Percentiles rank a stretch among this genome's conserved stretches.
Conservation (phyloP, 2,888 invertebrate species). For the Carpatolechia fugitivella region DNA sequence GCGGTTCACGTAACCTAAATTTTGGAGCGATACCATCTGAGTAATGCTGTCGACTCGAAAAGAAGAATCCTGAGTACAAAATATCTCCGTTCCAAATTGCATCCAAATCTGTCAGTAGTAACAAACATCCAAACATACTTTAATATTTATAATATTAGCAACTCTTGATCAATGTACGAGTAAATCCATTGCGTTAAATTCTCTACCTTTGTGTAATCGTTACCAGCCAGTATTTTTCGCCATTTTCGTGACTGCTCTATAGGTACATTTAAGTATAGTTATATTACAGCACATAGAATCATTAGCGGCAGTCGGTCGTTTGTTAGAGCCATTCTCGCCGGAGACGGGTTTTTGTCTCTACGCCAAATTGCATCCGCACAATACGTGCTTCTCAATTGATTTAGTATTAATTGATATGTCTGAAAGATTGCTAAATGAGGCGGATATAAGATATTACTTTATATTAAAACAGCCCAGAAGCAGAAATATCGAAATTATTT, state of each 20-base stretch:
- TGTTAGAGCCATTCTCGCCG: slow-evolving; percentile 70
- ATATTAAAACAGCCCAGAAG: no score
- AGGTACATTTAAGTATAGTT: slow-evolving; percentile 23
- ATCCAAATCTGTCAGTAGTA: no score
- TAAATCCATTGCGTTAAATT: no score
- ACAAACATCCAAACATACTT: no score
- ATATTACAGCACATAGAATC: slow-evolving; percentile 56
- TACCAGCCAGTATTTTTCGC: neutral
- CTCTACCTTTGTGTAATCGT: neutral
- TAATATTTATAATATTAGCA: neutral
- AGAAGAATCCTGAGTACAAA: no score
- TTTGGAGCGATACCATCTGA: no score
- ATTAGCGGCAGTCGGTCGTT: slow-evolving; percentile 76
- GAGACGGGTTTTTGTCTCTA: slow-evolving; percentile 73
- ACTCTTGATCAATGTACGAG: no score
- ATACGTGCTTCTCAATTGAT: slow-evolving; percentile 73
- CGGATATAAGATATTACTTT: neutral
- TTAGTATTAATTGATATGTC: slow-evolving; percentile 61
- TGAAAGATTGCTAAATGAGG: neutral
- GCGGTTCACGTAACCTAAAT: no score
- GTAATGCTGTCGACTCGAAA: no score
- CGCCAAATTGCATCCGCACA: slow-evolving; percentile 76
- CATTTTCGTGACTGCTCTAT: slow-evolving; percentile 3
- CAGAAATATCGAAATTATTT: no score
- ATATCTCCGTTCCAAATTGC: no score